phyloP scores from a whole-genome alignment of 2,888 invertebrate species.

The Miltochrista miniata region DNA sequence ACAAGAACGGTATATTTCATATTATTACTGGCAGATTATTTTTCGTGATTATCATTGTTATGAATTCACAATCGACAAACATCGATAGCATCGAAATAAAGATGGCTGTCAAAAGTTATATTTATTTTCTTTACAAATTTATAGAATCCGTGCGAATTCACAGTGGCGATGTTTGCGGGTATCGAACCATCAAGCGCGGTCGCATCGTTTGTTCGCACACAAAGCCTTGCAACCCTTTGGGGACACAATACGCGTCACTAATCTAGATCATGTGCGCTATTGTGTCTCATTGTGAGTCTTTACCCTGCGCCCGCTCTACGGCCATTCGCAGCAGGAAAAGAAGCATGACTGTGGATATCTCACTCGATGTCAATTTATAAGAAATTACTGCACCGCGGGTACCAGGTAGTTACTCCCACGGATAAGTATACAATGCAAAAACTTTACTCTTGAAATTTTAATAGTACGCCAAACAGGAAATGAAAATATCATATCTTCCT shows the following conservation, averaged over 20 bases:
- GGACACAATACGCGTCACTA: slow-evolving; percentile 81
- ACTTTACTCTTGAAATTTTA: slow-evolving; percentile 62
- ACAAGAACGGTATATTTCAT: slow-evolving; percentile 14
- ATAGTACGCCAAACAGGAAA: slow-evolving; percentile 73
- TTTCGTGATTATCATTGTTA: slow-evolving; percentile 51
- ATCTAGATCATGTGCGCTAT: slow-evolving; percentile 82
- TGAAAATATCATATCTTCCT: slow-evolving; percentile 76
- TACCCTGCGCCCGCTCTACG: slow-evolving; percentile 39
- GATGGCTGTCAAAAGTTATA: slow-evolving; percentile 81
- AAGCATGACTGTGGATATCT: slow-evolving; percentile 69
- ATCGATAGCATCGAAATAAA: slow-evolving; percentile 73
- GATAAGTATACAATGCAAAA: slow-evolving; percentile 65
- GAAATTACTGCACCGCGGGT: slow-evolving; percentile 75
- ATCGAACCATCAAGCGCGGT: slow-evolving; percentile 58
- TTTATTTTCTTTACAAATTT: slow-evolving; percentile 83
- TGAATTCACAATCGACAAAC: slow-evolving; percentile 71
- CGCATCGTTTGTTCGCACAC: slow-evolving; percentile 61
- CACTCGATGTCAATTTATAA: slow-evolving; percentile 82
- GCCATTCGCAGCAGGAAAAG: slow-evolving; percentile 51
- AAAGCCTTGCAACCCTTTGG: slow-evolving; percentile 78
- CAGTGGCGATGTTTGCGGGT: slow-evolving; percentile 76
- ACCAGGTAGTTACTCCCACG: slow-evolving; percentile 80
- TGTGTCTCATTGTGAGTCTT: slow-evolving; percentile 62
- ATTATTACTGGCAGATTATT: slow-evolving; percentile 36
- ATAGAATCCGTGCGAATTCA: slow-evolving; percentile 77